Evolutionary conservation across 2,888 invertebrate genomes (phyloP), one percentile per base, ranked within the genome.

Genomic region (Tenthredo livida): DNA sequence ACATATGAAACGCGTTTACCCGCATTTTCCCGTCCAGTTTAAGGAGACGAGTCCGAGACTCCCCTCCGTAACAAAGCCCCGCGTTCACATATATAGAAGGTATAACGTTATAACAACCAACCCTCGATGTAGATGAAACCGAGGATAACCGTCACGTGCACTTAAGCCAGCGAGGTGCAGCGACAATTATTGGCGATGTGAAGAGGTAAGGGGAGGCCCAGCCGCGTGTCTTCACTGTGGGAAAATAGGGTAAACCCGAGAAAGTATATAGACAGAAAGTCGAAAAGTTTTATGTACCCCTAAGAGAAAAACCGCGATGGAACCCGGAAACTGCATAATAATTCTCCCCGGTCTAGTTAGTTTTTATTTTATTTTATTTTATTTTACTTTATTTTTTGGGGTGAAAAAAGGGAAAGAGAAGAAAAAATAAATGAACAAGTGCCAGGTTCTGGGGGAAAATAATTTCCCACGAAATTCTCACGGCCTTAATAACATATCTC

Each of bases 111-210:
- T 40, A 80, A 40, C 61, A 80, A 61, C n/a, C 80, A 67, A 67
- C 80, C 61, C 61, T 29, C 40, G 50, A 40, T 61, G n/a, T 80
- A 80, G 80, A 80, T 80, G 37, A 40, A 80, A 40, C 80, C 58
- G n/a, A 80, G 37, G 80, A 80, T 80, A 80, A 80, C 80, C 58
- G 80, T 80, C 80, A 58, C 80, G 80, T 80, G 80, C 80, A 80
- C 80, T 58, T 61, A 61, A 61, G 61, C 58, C 61, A 80, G 40
- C 80, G 80, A 80, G 61, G 80, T 54, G 61, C 37, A 80, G 80
- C 80, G 80, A 80, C 80, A 80, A 80, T 80, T 61, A 80, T 80
- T 80, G 61, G 80, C 80, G 58, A 37, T 61, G 43, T 40, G 73
- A 43, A 29, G 73, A 43, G 72, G 72, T 2, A n/a, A 43, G 12